These are phyloP conservation scores for Numenius phaeopus DNA, from an alignment of 2,797 vertebrate genomes.

Conservation along the genomic window DNA sequence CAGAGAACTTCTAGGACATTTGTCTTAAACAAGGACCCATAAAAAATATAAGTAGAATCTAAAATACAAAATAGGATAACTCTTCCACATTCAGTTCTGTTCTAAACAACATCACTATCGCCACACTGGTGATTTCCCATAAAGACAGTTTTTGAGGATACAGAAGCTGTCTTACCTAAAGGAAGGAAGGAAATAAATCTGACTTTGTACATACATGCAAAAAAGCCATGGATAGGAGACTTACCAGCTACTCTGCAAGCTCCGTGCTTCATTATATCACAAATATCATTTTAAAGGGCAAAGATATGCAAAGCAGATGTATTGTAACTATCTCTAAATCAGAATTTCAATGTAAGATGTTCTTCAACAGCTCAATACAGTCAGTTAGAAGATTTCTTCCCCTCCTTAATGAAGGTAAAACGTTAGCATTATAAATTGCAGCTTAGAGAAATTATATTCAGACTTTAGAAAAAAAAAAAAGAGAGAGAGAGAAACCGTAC, in stretches of 20 bases:
- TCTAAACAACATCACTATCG: neutral
- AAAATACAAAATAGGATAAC: neutral
- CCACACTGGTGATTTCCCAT: neutral
- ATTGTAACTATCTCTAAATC: conserved; percentile 22
- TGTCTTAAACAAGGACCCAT: neutral
- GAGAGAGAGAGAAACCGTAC: neutral
- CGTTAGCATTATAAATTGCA: conserved; percentile 56
- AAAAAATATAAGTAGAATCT: neutral
- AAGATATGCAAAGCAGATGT: conserved; percentile 48
- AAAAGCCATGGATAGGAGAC: neutral
- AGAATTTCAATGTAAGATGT: neutral
- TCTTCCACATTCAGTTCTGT: neutral
- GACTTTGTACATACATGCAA: neutral
- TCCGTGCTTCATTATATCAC: conserved; percentile 4
- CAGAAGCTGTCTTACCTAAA: neutral
- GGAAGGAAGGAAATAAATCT: neutral
- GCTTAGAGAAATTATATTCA: conserved; percentile 52
- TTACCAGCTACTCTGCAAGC: conserved; percentile 21
- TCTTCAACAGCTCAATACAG: conserved; percentile 5
- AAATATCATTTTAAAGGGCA: conserved; percentile 46
- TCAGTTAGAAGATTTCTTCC: neutral
- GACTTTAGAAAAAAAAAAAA: neutral
- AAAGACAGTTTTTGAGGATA: neutral
- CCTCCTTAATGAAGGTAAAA: conserved; percentile 40
- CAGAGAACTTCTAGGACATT: neutral